A percentile compares a stretch with the other conserved stretches of the same genome.
phyloP scores from a whole-genome alignment of 2,113 vertebrate genomes.

The Apodemus speciosus region DNA sequence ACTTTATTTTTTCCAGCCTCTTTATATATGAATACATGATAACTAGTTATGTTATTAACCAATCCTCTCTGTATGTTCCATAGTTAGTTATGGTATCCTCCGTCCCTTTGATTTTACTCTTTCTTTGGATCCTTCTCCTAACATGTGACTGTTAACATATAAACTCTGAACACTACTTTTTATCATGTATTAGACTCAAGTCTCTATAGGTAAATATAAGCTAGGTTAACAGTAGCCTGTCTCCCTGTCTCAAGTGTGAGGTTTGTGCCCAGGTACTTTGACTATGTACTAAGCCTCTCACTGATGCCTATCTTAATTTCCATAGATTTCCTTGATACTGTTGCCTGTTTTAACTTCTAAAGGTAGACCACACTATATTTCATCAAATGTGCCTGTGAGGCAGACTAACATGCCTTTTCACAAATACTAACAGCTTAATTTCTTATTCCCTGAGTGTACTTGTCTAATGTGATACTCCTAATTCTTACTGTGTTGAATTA shows the following conservation, averaged over 20 bases:
- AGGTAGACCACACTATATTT: neutral
- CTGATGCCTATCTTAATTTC: neutral
- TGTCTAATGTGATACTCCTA: neutral
- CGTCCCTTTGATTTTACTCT: constrained; percentile 5
- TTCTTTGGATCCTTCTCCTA: neutral
- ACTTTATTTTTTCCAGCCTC: neutral
- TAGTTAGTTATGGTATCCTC: neutral
- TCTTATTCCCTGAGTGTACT: neutral
- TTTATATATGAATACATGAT: neutral
- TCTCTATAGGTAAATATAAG: neutral
- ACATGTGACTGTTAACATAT: neutral
- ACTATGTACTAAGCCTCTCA: neutral
- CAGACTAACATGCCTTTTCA: neutral
- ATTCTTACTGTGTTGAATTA: neutral
- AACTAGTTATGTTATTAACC: constrained; percentile 30
- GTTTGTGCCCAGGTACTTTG: neutral
- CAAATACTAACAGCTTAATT: neutral
- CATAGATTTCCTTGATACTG: constrained; percentile 1
- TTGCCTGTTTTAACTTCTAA: constrained; percentile 26
- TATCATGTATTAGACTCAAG: neutral
- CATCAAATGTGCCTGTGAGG: neutral
- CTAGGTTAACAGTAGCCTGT: neutral
- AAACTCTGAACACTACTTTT: constrained; percentile 7
- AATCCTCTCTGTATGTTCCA: neutral
- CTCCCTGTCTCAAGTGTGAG: neutral